These are phyloP conservation scores for Anabacerthia variegaticeps DNA, from an alignment of 2,797 vertebrate species.

Conservation along the genomic window DNA sequence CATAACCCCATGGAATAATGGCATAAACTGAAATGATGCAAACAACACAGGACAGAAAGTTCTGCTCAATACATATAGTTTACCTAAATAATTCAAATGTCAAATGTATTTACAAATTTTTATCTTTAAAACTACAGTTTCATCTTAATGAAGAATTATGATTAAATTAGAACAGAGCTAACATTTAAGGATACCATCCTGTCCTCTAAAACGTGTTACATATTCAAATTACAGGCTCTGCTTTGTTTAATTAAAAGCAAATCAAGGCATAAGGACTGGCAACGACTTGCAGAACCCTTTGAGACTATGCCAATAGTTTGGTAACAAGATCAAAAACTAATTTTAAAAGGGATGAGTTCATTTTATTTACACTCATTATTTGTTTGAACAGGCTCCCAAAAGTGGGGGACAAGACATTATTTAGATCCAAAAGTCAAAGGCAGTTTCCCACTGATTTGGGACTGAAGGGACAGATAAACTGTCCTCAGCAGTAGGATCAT, in stretches of 20 bases:
- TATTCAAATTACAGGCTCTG: constrained; percentile 33
- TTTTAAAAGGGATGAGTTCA: not conserved
- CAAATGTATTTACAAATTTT: not conserved
- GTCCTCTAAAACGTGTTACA: constrained; percentile 13
- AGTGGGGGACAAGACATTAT: not conserved
- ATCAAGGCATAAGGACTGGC: constrained; percentile 22
- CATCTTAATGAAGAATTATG: not conserved
- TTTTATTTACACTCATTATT: not conserved
- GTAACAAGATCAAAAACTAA: not conserved
- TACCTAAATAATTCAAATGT: constrained; percentile 1
- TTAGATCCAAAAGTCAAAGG: not conserved
- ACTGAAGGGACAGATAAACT: not conserved
- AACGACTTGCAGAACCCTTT: constrained; percentile 12
- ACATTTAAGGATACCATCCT: not conserved
- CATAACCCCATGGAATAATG: not conserved
- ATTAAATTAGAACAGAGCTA: not conserved
- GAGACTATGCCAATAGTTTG: not conserved
- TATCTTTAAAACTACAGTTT: not conserved
- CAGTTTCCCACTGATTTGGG: not conserved
- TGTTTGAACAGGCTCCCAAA: not conserved
- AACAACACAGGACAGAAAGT: not conserved
- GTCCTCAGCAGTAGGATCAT: not conserved
- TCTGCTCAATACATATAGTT: not conserved
- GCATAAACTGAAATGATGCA: not conserved
- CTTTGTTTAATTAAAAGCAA: constrained; percentile 59